Evolutionary conservation across 2,113 vertebrate species (phyloP).

Genomic region (Bombycilla garrulus): DNA sequence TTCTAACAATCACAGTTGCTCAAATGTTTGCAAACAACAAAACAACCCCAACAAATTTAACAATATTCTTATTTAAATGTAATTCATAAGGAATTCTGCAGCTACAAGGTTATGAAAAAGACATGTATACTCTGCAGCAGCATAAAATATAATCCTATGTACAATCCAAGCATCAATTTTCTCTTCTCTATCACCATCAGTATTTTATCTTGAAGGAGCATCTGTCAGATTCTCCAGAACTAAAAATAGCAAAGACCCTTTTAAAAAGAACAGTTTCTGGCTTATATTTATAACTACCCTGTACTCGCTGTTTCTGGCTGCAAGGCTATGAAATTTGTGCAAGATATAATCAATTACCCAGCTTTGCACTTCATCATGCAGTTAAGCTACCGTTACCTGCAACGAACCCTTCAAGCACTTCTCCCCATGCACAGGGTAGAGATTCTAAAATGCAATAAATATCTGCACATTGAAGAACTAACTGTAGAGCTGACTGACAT

Average conservation of each 20-base stretch:
- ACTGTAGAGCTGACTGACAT: conserved; percentile 70
- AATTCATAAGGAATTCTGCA: conserved; percentile 27
- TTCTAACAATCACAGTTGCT: conserved; percentile 39
- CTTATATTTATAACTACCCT: conserved; percentile 59
- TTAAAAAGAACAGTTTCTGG: conserved; percentile 50
- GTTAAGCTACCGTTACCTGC: conserved; percentile 38
- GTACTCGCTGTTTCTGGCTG: conserved; percentile 6
- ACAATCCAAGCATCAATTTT: conserved; percentile 53
- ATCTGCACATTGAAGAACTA: conserved; percentile 63
- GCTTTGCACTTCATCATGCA: conserved; percentile 56
- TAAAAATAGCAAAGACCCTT: conserved; percentile 69
- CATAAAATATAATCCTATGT: conserved; percentile 46
- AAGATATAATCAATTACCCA: conserved; percentile 58
- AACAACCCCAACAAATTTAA: neutral
- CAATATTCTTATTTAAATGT: neutral
- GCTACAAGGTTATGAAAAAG: conserved; percentile 20
- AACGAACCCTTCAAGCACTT: conserved; percentile 31
- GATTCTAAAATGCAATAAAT: conserved; percentile 55
- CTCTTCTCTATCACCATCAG: conserved; percentile 20
- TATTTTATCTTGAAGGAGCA: conserved; percentile 59
- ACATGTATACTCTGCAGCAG: conserved; percentile 30
- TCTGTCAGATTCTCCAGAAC: conserved; percentile 54
- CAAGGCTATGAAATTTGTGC: conserved; percentile 23
- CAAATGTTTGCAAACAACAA: conserved; percentile 50
- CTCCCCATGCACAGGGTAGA: conserved; percentile 34